Conservation (phyloP, 2,797 vertebrate genomes). For the Emydoidea blandingii region DNA sequence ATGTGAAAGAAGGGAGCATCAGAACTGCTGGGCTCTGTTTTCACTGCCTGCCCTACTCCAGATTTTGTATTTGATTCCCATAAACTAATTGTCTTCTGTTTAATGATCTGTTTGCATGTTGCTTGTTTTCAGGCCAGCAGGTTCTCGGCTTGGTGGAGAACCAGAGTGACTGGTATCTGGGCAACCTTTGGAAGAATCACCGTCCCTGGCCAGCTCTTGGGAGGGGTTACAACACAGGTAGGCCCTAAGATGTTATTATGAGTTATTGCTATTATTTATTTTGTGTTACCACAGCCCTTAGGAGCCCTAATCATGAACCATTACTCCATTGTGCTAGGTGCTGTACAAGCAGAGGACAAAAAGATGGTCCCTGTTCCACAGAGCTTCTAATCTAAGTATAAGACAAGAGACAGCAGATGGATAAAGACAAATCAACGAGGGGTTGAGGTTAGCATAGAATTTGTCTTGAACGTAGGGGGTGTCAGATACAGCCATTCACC, state of each 20-base stretch:
- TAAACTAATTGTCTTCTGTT: not conserved
- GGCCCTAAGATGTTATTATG: not conserved
- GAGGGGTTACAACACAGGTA: constrained; percentile 97
- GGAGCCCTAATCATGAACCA: not conserved
- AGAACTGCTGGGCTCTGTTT: not conserved
- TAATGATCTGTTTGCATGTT: constrained; percentile 44
- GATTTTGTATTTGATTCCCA: not conserved
- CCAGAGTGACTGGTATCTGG: constrained; percentile 99
- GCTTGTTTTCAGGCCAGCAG: constrained; percentile 90
- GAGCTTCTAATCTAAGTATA: not conserved
- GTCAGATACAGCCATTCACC: not conserved
- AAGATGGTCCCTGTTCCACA: not conserved
- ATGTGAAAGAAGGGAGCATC: not conserved
- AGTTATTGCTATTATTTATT: not conserved
- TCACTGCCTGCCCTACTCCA: not conserved
- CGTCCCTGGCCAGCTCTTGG: constrained; percentile 96
- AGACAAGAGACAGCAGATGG: not conserved
- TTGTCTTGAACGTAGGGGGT: not conserved
- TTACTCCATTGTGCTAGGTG: not conserved
- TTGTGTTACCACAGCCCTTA: not conserved
- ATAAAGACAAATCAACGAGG: not conserved
- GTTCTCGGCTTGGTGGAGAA: constrained; percentile 98
- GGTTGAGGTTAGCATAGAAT: not conserved
- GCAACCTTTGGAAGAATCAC: constrained; percentile 99
- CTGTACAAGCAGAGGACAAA: not conserved